Percentiles rank a stretch among this genome's conserved stretches.
Evolutionary conservation across 2,113 vertebrate genomes (phyloP).

Genomic region (Andinoacara biseriatus): DNA sequence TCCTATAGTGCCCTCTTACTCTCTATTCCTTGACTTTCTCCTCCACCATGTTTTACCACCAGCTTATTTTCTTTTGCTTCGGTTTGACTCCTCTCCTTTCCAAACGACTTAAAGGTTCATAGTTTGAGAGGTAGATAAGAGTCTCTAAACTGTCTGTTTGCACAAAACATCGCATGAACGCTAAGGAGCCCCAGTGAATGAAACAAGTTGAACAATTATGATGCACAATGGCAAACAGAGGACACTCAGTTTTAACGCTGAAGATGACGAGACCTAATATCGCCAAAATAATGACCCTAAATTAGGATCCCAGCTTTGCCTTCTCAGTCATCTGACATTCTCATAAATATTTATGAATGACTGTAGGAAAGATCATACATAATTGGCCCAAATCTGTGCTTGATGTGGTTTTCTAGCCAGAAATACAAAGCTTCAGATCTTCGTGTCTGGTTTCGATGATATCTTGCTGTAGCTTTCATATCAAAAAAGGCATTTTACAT

Average conservation of each 20-base stretch:
- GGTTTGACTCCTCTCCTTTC: not conserved
- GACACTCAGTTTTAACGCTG: slow-evolving; percentile 33
- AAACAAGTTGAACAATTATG: slow-evolving; percentile 51
- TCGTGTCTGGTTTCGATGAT: slow-evolving; percentile 5
- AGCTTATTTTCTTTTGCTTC: not conserved
- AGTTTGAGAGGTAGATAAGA: slow-evolving; percentile 25
- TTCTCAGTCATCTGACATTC: slow-evolving; percentile 25
- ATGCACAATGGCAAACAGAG: slow-evolving; percentile 49
- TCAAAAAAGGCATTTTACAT: not conserved
- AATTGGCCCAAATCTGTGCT: slow-evolving; percentile 22
- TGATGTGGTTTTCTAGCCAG: not conserved
- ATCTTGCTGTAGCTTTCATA: not conserved
- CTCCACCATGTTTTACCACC: slow-evolving; percentile 5
- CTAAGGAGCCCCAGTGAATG: slow-evolving; percentile 36
- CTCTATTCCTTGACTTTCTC: not conserved
- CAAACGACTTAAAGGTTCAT: slow-evolving; percentile 5
- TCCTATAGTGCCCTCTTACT: not conserved
- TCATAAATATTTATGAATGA: slow-evolving; percentile 47
- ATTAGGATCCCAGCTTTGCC: slow-evolving; percentile 31
- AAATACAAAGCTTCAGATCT: not conserved
- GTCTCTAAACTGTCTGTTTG: slow-evolving; percentile 39
- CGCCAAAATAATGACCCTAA: slow-evolving; percentile 44
- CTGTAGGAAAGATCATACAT: slow-evolving; percentile 11
- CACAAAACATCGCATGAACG: slow-evolving; percentile 41
- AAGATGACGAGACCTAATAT: slow-evolving; percentile 23